Conservation (phyloP, 2,888 invertebrate genomes). For the Hetaerina titia region DNA sequence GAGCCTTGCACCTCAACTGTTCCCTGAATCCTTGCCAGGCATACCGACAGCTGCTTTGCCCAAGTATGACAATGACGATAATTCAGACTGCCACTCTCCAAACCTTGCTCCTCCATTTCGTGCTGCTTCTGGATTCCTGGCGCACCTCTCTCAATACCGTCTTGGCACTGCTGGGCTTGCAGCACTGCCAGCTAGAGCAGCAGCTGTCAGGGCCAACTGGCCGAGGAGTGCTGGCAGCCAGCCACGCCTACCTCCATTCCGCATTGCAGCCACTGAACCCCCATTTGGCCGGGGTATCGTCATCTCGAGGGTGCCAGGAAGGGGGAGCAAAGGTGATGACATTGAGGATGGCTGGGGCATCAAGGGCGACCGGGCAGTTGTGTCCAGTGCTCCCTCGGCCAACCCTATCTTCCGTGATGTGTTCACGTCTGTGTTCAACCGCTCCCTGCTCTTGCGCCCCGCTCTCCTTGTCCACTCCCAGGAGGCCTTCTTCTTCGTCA, state of each 20-base stretch:
- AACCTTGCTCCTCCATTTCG: constrained; percentile 72
- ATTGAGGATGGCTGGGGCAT: constrained; percentile 55
- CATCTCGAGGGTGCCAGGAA: constrained; percentile 88
- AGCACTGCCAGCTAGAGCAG: constrained; percentile 86
- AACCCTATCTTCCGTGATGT: constrained; percentile 95
- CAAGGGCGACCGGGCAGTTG: constrained; percentile 82
- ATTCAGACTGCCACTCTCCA: constrained; percentile 42
- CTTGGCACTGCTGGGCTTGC: constrained; percentile 79
- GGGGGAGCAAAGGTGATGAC: constrained; percentile 80
- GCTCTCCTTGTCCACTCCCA: constrained; percentile 93
- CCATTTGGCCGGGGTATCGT: constrained; percentile 91
- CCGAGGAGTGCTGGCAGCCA: constrained; percentile 80
- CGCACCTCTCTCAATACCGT: constrained; percentile 88
- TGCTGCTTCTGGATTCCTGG: constrained; percentile 92
- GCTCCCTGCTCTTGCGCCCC: constrained; percentile 91
- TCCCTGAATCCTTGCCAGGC: constrained; percentile 84
- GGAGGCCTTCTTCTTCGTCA: constrained; percentile 95
- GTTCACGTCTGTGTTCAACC: constrained; percentile 94
- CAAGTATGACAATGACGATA: constrained; percentile 29
- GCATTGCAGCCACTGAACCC: constrained; percentile 87
- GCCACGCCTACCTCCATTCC: constrained; percentile 76
- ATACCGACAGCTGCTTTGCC: constrained; percentile 68
- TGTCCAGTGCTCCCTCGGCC: constrained; percentile 90
- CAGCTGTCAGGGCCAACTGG: constrained; percentile 88
- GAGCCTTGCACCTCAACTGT: constrained; percentile 92